Base-by-base conservation (phyloP, 2,113 vertebrate genomes). In the Poeciliopsis retropinna region DNA sequence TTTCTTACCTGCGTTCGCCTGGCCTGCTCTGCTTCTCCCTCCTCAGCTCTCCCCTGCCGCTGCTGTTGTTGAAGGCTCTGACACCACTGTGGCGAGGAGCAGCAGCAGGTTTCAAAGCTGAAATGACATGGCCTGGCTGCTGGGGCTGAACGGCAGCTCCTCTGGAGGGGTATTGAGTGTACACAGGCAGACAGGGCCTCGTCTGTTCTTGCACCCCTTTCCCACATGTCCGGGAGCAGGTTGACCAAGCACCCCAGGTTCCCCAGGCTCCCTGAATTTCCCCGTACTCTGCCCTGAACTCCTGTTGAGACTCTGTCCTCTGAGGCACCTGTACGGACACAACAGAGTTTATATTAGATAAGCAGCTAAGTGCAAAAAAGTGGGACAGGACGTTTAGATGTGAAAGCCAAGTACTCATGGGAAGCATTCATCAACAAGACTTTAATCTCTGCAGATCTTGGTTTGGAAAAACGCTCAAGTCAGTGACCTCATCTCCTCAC, bases 211-310 rank as follows among this genome's bases (percentile, higher is more conserved):
- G 96, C 32, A 98, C 96, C 0, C 97, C 97, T 0, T 93, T 95
- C 1, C 95, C 96, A 92, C 97, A 99, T 64, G 95, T 97, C 75
- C 87, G 92, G 0, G 97, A 98, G 81, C 98, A 99, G 65, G 95
- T 92, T 0, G 96, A 95, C 98, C 96, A 98, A n/a, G 95, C 83
- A 0, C 96, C 96, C 98, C 98, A 99, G 29, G 90, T 70, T 0
- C 97, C 97, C 97, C 97, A 98, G 39, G 95, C 85, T 3, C 96
- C 96, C 0, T 92, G 91, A 28, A 80, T 72, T 0, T 91, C 92
- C 2, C 84, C 88, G 1, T 88, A 61, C 37, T 91, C 81, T 2
- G 89, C 79, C 9, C 92, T 94, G 0, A 86, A 37, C 1, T 94
- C 92, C 39, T 89, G 88, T 0, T 92, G 94, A 31, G 91, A 80